Evolutionary conservation across 2,797 vertebrate genomes (phyloP), one percentile per base, ranked within the genome.

Genomic region (Coendou prehensilis): DNA sequence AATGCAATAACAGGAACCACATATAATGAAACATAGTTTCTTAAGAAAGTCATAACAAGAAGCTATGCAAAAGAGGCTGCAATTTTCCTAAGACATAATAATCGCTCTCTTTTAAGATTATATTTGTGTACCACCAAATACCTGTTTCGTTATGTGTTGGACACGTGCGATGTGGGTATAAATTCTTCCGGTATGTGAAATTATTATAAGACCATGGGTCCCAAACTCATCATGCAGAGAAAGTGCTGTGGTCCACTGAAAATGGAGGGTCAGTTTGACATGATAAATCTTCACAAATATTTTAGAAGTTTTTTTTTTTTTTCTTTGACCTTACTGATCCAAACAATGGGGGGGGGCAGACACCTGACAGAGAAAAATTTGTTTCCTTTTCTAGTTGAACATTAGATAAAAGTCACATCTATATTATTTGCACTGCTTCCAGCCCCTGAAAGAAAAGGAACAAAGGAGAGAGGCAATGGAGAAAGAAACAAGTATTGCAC

Each of bases 61-160:
- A 59, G 52, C 0, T 0, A 52, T 14, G 28, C 4, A 75, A 45
- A 83, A 11, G 20, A 22, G 52, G 2, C 0, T 95, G 20, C 91
- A 94, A 85, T 18, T 95, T 86, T 87, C 73, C 33, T 87, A 52
- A 89, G 45, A 64, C 8, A 93, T 90, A 79, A 14, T 26, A 86
- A 57, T 14, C 0, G 11, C 9, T 82, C 73, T 79, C 13, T 88
- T 41, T 18, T 61, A 57, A 96, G 81, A 71, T 22, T 45, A 69
- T 92, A n/a, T 93, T 88, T 96, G 6, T 6, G 47, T 71, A 0
- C 6, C 23, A 3, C 5, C 14, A 56, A n/a, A 54, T 33, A 30
- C 3, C 0, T 64, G 0, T 86, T 94, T 97, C 95, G 30, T 11
- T 73, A 22, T 67, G 5, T 63, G 20, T 52, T 22, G 1, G 54